Conservation (phyloP, 2,113 vertebrate genomes). For the Strigops habroptila region DNA sequence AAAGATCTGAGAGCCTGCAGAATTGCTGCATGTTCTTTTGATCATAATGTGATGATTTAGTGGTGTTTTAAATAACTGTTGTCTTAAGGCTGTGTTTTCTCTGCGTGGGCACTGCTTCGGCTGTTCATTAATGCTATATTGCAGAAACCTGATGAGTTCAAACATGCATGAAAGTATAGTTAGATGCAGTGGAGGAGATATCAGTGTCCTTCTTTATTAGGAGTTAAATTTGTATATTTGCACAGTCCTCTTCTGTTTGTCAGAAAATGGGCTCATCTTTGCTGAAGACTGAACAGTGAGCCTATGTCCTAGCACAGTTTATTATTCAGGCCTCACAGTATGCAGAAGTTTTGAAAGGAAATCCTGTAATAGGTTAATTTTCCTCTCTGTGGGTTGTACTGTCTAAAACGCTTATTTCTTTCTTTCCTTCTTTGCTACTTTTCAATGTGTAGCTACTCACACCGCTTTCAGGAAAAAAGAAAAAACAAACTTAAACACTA, state of each 20-base stretch:
- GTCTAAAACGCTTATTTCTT: background rate
- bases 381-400: background rate
- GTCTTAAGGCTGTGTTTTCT: background rate
- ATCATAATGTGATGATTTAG: background rate
- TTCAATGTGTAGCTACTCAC: background rate
- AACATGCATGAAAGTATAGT: background rate
- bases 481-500: background rate
- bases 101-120: background rate
- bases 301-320: background rate
- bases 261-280: background rate
- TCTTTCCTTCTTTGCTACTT: background rate
- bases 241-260: background rate
- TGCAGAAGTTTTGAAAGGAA: background rate
- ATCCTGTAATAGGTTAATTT: slow-evolving; percentile 38
- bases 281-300: background rate
- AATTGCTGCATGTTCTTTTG: background rate
- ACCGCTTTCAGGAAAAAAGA: background rate
- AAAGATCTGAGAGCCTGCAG: background rate
- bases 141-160: background rate
- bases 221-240: background rate
- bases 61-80: background rate
- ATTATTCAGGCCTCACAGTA: background rate
- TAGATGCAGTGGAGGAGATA: background rate
- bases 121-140: background rate
- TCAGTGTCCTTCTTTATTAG: background rate